A percentile compares a stretch with the other conserved stretches of the same genome.
These are phyloP conservation scores for Drosophila nr. medialis DNA, from an alignment of 2,888 invertebrate genomes.

Conservation along the genomic window DNA sequence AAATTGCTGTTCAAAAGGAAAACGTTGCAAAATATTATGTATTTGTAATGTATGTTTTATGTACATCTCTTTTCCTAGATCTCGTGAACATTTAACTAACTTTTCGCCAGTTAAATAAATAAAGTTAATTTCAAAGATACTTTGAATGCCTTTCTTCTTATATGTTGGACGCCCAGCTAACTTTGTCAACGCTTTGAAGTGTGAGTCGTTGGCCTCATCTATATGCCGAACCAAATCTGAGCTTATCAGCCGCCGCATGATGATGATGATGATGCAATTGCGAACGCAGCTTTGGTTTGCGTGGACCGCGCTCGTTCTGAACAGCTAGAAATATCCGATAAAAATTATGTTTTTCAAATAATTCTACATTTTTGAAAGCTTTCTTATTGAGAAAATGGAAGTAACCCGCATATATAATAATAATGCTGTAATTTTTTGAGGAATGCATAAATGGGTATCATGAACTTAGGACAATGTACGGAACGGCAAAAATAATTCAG, in stretches of 20 bases:
- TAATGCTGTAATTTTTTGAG: no score
- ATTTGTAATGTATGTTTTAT: background rate
- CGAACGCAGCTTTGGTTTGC: constrained; percentile 94
- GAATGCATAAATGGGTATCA: no score
- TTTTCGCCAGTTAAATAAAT: constrained; percentile 81
- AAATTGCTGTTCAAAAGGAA: background rate
- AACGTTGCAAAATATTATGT: background rate
- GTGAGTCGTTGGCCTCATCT: constrained; percentile 41
- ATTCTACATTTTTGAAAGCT: no score
- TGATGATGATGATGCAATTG: constrained; percentile 84
- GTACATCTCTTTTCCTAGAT: background rate
- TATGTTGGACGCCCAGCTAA: constrained; percentile 34
- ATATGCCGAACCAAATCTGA: constrained; percentile 37
- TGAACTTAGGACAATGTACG: no score
- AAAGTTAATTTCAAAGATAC: constrained; percentile 82
- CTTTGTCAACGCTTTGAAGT: constrained; percentile 64
- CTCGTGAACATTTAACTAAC: constrained; percentile 1
- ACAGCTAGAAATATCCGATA: constrained; percentile 88
- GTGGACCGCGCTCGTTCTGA: constrained; percentile 97
- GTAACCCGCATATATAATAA: no score
- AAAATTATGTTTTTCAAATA: background rate
- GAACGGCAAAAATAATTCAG: no score
- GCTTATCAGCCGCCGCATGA: constrained; percentile 72
- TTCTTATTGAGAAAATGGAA: no score
- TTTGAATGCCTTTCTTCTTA: constrained; percentile 60